These are phyloP conservation scores for Eupithecia exiguata DNA, from an alignment of 2,888 invertebrate species.

Conservation along the genomic window DNA sequence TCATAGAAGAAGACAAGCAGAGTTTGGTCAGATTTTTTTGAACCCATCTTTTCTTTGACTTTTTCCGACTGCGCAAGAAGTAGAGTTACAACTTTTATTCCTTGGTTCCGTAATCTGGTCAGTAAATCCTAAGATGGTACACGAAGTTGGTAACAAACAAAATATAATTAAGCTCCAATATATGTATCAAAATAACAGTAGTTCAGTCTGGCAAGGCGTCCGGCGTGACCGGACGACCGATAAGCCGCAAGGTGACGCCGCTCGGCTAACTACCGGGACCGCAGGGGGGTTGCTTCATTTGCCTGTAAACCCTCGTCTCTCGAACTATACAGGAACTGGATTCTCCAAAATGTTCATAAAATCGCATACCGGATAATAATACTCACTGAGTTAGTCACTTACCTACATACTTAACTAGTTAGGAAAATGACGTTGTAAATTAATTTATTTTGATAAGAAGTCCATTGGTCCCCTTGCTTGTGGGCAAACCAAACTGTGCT, in stretches of 20 bases:
- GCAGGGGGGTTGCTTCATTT: conserved; percentile 58
- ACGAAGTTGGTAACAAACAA: too few species aligned
- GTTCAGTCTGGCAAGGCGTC: conserved; percentile 49
- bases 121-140: too few species aligned
- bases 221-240: conserved; percentile 65
- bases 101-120: too few species aligned
- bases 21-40: too few species aligned
- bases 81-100: too few species aligned
- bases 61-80: too few species aligned
- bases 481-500: background rate
- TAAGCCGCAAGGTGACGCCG: conserved; percentile 72
- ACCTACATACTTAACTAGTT: background rate
- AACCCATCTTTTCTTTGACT: too few species aligned
- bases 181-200: conserved; percentile 31
- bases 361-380: background rate
- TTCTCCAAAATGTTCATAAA: background rate
- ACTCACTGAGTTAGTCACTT: background rate
- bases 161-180: background rate
- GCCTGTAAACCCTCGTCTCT: conserved; percentile 49
- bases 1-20: too few species aligned
- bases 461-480: background rate
- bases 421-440: background rate
- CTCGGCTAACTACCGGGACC: conserved; percentile 61
- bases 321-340: conserved; percentile 24
- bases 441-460: background rate